Base-by-base conservation (phyloP, 1,140 invertebrate genomes). In the Zaprionus africanus region DNA sequence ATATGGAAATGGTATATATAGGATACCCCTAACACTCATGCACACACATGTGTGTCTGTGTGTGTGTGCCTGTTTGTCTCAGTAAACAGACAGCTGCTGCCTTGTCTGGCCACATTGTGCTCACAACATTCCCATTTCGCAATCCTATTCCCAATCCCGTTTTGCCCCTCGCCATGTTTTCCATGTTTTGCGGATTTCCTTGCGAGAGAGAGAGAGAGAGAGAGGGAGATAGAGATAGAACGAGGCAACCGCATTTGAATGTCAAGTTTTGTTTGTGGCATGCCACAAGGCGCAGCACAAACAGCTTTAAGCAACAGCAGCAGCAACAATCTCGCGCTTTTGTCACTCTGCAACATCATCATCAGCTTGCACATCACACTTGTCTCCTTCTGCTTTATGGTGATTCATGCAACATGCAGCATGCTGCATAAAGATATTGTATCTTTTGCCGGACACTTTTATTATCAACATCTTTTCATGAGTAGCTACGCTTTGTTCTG, bases 181-280 rank as follows among this genome's bases (percentile, higher is more conserved):
- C 46, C 46, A 60, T 34, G 38, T 80, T 53, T 65, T 24, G 76
- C 56, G 77, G 72, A 78, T 71, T 85, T 82, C 58, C 62, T 56
- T 67, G 67, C 46, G 4, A 41, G 28, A 22, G 28, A 15, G 4
- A 36, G 5, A 53, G 51, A 7, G 12, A 13, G 12, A 13, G 12
- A 22, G 22, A 22, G 22, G 2, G 22, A 22, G 22, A 53, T 17
- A 24, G 26, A 62, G 19, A 41, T 38, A 19, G 19, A 15, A 36
- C 9, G 31, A 12, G 15, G n/a, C 43, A 28, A 63, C 22, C 53
- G 46, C 63, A 88, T 88, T 87, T 88, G 85, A 88, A 87, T 87
- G 84, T 87, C 84, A 86, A 86, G 81, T 78, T 82, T 73, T 79
- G 46, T 84, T 64, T 82, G 61, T 58, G 59, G 28, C 22, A 36